Base-by-base conservation (phyloP, 2,888 invertebrate genomes). In the Morpho achilles region DNA sequence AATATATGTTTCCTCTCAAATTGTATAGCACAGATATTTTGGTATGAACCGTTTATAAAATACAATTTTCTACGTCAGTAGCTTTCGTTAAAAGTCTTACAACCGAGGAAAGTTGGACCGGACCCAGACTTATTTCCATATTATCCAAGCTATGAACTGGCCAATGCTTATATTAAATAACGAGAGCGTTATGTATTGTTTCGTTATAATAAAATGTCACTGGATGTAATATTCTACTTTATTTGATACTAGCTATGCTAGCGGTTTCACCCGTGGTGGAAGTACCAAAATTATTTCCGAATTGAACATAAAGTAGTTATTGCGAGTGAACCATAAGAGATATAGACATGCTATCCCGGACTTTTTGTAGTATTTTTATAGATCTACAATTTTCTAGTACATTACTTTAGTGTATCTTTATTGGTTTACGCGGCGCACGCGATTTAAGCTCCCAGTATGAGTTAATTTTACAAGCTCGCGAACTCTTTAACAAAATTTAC, bases 111-210 rank as follows among this genome's bases (percentile, higher is more conserved):
- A 70, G 67, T 70, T 67, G 69, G 69, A 67, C 64, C 65, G 55
- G 62, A 62, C 67, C 72, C 69, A 69, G 64, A 56, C 68, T 66
- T 65, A 76, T 76, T 74, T 70, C 66, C 75, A 77, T 76, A 74
- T 69, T 71, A 72, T 74, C 69, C 69, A 62, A 64, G 66, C 63
- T 65, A 67, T 68, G 68, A 64, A 64, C 64, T 59, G 48, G 62
- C 64, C 63, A 59, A 61, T 58, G 53, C 58, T 61, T 62, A 66
- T 67, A 71, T 67, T 65, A 66, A 67, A 67, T 68, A 68, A 61
- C 43, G 41, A 43, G 48, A 51, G 41, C 50, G 41, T 40, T 22
- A 56, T 41, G 48, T 51, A 51, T 43, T 3, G 9, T 7, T 23
- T 23, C 51, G n/a, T 23, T 22, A 8, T 23, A 51, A 44, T 43